Conservation (phyloP, 2,797 vertebrate genomes). For the Pampus argenteus region DNA sequence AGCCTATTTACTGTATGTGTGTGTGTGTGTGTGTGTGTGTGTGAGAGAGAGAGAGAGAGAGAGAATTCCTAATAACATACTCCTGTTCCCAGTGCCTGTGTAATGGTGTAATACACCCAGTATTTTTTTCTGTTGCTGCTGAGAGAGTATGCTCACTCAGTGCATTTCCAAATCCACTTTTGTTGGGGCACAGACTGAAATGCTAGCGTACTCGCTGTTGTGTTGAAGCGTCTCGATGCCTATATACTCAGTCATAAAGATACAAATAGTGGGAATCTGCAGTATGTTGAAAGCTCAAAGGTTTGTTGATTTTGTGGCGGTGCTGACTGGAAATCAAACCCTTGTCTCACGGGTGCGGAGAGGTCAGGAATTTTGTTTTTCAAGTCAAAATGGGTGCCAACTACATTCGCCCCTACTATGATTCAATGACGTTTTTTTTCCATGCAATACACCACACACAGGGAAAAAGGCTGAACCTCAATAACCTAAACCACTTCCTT, state of each 20-base stretch:
- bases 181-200: conserved; percentile 10
- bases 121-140: conserved; percentile 68
- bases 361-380: conserved; percentile 83
- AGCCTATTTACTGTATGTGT: conserved; percentile 17
- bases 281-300: conserved; percentile 56
- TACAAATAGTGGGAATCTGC: conserved; percentile 58
- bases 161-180: conserved; percentile 48
- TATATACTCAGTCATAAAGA: conserved; percentile 25
- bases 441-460: conserved; percentile 67
- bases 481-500: conserved; percentile 85
- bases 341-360: conserved; percentile 64
- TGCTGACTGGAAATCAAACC: conserved; percentile 74
- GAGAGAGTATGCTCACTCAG: conserved; percentile 51
- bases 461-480: conserved; percentile 73
- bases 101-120: conserved; percentile 61
- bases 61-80: conserved; percentile 72
- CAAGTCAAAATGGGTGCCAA: conserved; percentile 67
- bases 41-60: conserved; percentile 58
- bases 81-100: conserved; percentile 45
- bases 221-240: conserved; percentile 40
- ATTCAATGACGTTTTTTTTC: conserved; percentile 58
- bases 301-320: conserved; percentile 76
- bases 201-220: conserved; percentile 2
- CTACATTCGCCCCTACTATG: conserved; percentile 54
- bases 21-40: conserved; percentile 38